Percentiles rank a stretch among this genome's conserved stretches.
These are phyloP conservation scores for Oreochromis tanganicae DNA, from an alignment of 2,113 vertebrate species.

Conservation along the genomic window DNA sequence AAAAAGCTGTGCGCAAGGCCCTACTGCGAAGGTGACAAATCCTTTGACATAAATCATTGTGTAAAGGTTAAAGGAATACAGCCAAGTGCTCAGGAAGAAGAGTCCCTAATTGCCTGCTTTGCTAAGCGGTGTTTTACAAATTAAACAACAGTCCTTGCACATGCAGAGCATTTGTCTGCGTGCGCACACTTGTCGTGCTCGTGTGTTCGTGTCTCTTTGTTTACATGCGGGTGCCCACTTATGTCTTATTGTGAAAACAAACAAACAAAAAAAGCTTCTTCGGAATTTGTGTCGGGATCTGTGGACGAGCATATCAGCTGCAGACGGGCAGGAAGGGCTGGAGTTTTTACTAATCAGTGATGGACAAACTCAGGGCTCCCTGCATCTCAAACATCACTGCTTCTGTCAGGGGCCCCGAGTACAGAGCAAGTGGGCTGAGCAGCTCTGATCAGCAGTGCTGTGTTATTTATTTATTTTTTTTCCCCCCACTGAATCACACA, in stretches of 20 bases:
- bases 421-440: conserved; percentile 56
- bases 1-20: conserved; percentile 72
- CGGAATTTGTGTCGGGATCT: conserved; percentile 36
- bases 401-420: conserved; percentile 56
- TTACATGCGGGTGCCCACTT: conserved; percentile 5
- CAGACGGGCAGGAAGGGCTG: conserved; percentile 19
- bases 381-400: conserved; percentile 54
- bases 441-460: conserved; percentile 65
- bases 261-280: not conserved
- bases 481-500: conserved; percentile 49
- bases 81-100: conserved; percentile 72
- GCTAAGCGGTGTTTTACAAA: conserved; percentile 73
- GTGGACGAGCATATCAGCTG: conserved; percentile 33
- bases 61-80: conserved; percentile 73
- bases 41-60: conserved; percentile 77
- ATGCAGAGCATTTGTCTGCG: conserved; percentile 29
- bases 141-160: conserved; percentile 63
- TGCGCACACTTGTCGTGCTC: not conserved
- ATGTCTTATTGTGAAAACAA: conserved; percentile 17
- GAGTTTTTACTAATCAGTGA: conserved; percentile 70
- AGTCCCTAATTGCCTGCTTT: conserved; percentile 76
- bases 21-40: conserved; percentile 79
- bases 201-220: conserved; percentile 19
- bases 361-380: conserved; percentile 59
- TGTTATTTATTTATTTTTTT: conserved; percentile 24